Evolutionary conservation across 2,797 vertebrate species (phyloP), one percentile per base, ranked within the genome.

Genomic region (Scolopax rusticola): DNA sequence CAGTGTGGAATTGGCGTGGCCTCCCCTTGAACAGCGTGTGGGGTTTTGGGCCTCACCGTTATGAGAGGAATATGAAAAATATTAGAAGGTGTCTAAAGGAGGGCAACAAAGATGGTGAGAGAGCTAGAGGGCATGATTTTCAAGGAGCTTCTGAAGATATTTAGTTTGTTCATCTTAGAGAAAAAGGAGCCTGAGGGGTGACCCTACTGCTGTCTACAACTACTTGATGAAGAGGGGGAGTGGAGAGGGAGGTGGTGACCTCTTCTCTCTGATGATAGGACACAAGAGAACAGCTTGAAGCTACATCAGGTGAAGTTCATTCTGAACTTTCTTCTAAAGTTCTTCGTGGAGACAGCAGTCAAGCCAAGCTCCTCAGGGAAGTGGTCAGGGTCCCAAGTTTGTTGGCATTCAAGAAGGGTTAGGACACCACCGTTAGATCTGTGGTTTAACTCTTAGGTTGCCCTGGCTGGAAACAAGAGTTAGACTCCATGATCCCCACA

Each of bases 231-330:
- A 6, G 7, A 47, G 4, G 11, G 10, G 32, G 4, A 43, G 23
- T 2, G 1, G 38, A 33, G 53, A 71, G 8, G 19, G 33, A 65
- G 8, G 23, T 65, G 53, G 27, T 25, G 30, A 60, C 15, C 11
- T 65, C 28, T 20, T n/a, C 38, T n/a, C 27, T 41, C 24, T 40
- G 14, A 20, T 28, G 51, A 24, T 5, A 64, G 24, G 25, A n/a
- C 1, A 0, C 0, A 1, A 47, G n/a, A 24, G 23, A 59, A 53
- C 1, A 0, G 30, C 38, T 65, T 60, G 38, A 28, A 73, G 36
- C 28, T 78, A 32, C 3, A 1, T 5, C 32, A 24, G 30, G 28
- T 18, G 7, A 79, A 41, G 68, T 48, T 85, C 40, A 61, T 27
- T 23, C 2, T 27, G 6, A 47, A 36, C 5, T 4, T 20, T 27